Evolutionary conservation across 2,888 invertebrate species (phyloP).

Genomic region (Priocnemis perturbator): DNA sequence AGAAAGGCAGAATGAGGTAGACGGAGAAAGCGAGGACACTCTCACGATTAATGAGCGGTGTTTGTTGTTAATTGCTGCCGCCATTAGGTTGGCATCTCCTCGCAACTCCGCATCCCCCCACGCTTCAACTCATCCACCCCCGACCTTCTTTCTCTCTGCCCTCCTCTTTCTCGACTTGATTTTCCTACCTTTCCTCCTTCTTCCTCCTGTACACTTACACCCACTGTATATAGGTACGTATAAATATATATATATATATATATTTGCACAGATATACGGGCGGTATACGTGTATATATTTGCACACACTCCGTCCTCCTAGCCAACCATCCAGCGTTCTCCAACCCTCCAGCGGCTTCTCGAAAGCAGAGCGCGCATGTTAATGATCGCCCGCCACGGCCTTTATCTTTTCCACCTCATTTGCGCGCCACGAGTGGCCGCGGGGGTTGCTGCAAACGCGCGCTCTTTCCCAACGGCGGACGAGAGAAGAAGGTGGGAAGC

Average conservation of each 20-base stretch:
- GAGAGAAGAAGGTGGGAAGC: constrained; percentile 11
- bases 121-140: constrained; percentile 4
- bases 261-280: constrained; percentile 25
- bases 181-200: constrained; percentile 33
- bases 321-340: background rate
- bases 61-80: constrained; percentile 76
- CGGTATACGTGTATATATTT: background rate
- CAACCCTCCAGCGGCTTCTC: constrained; percentile 58
- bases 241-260: constrained; percentile 36
- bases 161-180: constrained; percentile 21
- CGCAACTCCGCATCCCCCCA: constrained; percentile 30
- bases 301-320: background rate
- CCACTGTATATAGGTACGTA: background rate
- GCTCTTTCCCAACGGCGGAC: background rate
- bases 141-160: constrained; percentile 26
- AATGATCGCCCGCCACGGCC: constrained; percentile 73
- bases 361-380: constrained; percentile 72
- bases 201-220: constrained; percentile 26
- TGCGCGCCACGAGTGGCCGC: constrained; percentile 69
- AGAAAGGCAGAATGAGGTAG: constrained; percentile 31
- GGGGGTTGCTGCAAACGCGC: constrained; percentile 45
- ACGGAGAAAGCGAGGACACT: constrained; percentile 51
- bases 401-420: constrained; percentile 76
- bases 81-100: constrained; percentile 74
- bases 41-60: constrained; percentile 75